A percentile compares a stretch with the other conserved stretches of the same genome.
These are phyloP conservation scores for Amphimallon solstitiale DNA, from an alignment of 2,888 invertebrate genomes.

Conservation along the genomic window DNA sequence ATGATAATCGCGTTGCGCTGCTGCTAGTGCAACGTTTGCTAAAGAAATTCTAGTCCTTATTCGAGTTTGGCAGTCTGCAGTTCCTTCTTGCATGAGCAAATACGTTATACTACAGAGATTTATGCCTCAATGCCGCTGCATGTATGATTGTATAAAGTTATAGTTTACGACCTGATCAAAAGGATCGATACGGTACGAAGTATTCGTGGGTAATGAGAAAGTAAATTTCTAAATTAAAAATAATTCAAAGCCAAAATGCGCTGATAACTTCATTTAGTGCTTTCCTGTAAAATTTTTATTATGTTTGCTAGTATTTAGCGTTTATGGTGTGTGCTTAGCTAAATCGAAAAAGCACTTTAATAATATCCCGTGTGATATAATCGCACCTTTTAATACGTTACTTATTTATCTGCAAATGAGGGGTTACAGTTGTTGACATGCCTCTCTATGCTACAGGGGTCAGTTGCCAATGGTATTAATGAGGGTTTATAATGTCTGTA, in stretches of 20 bases:
- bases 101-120: conserved; percentile 7
- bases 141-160: conserved; percentile 12
- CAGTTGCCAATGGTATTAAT: too few relatives aligned
- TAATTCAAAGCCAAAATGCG: not conserved
- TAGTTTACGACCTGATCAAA: conserved; percentile 23
- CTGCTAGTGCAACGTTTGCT: too few relatives aligned
- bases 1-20: conserved; percentile 3
- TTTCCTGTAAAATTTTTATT: conserved; percentile 18
- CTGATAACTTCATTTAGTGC: too few relatives aligned
- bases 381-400: too few relatives aligned
- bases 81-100: conserved; percentile 10
- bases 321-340: not conserved
- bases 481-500: too few relatives aligned
- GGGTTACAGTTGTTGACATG: too few relatives aligned
- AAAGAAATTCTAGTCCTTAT: conserved; percentile 14
- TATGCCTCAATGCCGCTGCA: not conserved
- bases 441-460: too few relatives aligned
- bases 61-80: conserved; percentile 20
- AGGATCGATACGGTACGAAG: not conserved
- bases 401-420: too few relatives aligned
- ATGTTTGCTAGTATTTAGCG: conserved; percentile 12
- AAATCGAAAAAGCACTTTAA: too few relatives aligned
- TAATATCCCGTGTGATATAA: too few relatives aligned
- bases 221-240: too few relatives aligned
- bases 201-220: too few relatives aligned